Evolutionary conservation across 2,888 invertebrate species (phyloP).

Genomic region (Cerastis leucographa): DNA sequence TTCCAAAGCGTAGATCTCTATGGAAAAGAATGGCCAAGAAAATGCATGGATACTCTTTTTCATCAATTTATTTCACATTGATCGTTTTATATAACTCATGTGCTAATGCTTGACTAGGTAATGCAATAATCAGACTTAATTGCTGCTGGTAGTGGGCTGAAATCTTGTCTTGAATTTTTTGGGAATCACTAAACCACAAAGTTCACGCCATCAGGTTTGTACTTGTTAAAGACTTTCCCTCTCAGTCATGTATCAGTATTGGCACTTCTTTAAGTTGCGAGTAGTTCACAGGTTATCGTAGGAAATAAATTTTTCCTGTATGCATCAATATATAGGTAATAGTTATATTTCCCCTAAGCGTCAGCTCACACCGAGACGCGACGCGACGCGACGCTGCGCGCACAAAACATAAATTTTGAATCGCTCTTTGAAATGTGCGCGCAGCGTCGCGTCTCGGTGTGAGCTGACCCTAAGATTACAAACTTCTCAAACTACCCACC

Average conservation of each 20-base stretch:
- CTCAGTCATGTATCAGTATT: not conserved
- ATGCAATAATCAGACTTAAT: not conserved
- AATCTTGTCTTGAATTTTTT: not conserved
- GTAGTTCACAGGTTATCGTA: not conserved
- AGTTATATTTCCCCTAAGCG: not conserved
- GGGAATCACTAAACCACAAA: not conserved
- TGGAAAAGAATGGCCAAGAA: too few relatives aligned
- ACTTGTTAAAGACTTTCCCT: not conserved
- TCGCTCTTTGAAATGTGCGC: too few relatives aligned
- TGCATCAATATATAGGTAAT: not conserved
- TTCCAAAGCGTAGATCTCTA: too few relatives aligned
- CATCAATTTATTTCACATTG: too few relatives aligned
- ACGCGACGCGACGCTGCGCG: too few relatives aligned
- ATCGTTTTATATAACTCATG: not conserved
- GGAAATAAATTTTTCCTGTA: not conserved
- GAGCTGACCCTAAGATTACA: too few relatives aligned
- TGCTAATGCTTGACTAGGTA: not conserved
- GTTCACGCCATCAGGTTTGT: not conserved
- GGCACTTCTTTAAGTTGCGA: not conserved
- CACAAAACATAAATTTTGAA: too few relatives aligned
- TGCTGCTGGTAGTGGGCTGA: not conserved
- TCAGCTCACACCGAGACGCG: too few relatives aligned
- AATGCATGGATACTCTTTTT: too few relatives aligned
- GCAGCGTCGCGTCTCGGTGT: too few relatives aligned
- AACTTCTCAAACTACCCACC: slow-evolving; percentile 3